Base-by-base conservation (phyloP, 1,140 invertebrate genomes). In the Nylanderia fulva region DNA sequence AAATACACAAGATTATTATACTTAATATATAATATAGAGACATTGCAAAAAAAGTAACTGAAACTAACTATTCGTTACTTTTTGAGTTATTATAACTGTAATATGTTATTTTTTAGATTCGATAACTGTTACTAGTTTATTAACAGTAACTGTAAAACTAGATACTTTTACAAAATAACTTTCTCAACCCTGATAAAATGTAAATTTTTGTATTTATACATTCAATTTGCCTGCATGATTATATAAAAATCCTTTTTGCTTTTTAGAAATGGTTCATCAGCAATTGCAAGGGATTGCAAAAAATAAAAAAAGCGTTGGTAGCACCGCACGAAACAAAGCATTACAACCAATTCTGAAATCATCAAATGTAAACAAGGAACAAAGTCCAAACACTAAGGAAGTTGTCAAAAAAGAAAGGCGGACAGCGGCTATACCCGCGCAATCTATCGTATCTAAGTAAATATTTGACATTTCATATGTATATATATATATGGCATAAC, bases 261-360 rank as follows among this genome's bases (percentile, higher is more conserved):
- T 61, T 83, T 91, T 86, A 94, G 94, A 95, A 92, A 94, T 95
- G 94, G 94, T 93, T 86, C 97, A 97, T 92, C 96, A 96, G 85
- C 96, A 96, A 85, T 94, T 96, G n/a, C 96, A 96, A 93, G 95
- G 95, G 2, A 95, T 96, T 72, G 95, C 95, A 69, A 95, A 96
- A 86, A 95, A 94, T 76, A 94, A 95, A 61, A 96, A 96, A 85
- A 95, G 95, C 84, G 91, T 89, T 33, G 91, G 93, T 6, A 93
- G 90, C 85, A 88, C 93, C 13, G 94, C 94, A 0, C 90, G 94
- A n/a, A 94, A 92, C 54, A 94, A 95, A 86, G 88, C 91, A 13
- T 63, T 91, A 18, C 93, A 93, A 24, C 86, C 91, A 13, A 84
- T 89, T 0, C 77, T 88, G 1, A 95, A 95, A 69, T 82, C 90